Evolutionary conservation across 2,888 invertebrate species (phyloP).

Genomic region (Nesidiocoris tenuis): DNA sequence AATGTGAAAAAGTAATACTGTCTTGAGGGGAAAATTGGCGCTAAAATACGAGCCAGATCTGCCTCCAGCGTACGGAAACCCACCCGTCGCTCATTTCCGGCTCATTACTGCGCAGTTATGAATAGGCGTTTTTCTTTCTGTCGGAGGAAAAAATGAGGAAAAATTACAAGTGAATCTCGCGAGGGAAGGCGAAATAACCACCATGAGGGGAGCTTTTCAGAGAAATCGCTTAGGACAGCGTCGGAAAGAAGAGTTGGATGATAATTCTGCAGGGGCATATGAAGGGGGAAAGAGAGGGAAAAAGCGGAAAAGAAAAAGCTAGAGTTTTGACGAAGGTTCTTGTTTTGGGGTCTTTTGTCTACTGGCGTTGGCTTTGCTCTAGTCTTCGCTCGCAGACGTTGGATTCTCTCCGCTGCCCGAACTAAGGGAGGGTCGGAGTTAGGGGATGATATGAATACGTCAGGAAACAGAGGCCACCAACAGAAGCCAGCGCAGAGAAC

Average conservation of each 20-base stretch:
- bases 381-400: not conserved
- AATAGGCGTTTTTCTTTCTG: no score
- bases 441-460: constrained; percentile 34
- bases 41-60: no score
- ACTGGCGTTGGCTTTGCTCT: not conserved
- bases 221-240: not conserved
- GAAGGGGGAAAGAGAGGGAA: not conserved
- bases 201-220: not conserved
- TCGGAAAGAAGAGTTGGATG: not conserved
- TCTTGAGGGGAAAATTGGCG: no score
- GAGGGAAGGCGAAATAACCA: not conserved
- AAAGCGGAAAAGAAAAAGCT: not conserved
- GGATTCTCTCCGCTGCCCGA: not conserved
- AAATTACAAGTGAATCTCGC: not conserved
- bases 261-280: not conserved
- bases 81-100: no score
- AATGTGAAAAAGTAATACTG: no score
- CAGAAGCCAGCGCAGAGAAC: not conserved
- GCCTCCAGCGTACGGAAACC: no score
- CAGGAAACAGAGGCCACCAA: constrained; percentile 20
- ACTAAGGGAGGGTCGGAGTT: not conserved
- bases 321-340: constrained; percentile 32
- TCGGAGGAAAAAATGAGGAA: no score
- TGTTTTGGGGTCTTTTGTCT: constrained; percentile 39
- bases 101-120: no score